Conservation (phyloP, 2,888 invertebrate genomes). For the Myathropa florea region DNA sequence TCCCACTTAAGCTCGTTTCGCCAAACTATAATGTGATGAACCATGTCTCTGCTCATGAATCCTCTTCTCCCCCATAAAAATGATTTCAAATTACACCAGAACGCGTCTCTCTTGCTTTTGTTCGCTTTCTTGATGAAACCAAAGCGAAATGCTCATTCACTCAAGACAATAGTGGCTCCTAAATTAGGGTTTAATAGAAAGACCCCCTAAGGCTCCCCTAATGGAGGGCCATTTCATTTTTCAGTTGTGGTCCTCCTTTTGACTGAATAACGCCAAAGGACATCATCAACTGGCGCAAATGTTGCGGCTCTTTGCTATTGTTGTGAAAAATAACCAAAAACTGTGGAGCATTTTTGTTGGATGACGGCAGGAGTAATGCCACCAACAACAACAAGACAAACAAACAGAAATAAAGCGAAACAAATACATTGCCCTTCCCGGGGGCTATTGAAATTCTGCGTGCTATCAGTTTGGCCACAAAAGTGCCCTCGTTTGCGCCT, state of each 20-base stretch:
- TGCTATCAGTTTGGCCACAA: constrained; percentile 21
- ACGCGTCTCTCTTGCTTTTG: neutral
- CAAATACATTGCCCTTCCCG: neutral
- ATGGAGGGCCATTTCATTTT: constrained; percentile 11
- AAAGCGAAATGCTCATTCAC: constrained; percentile 11
- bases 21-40: neutral
- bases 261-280: neutral
- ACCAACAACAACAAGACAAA: neutral
- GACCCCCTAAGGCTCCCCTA: constrained; percentile 8
- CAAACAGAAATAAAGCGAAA: neutral
- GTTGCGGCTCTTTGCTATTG: neutral
- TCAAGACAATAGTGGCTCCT: constrained; percentile 5
- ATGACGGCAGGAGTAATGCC: neutral
- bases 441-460: constrained; percentile 15
- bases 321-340: neutral
- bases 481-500: constrained; percentile 1
- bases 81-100: neutral
- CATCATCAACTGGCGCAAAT: neutral
- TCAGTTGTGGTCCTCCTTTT: neutral
- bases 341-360: neutral
- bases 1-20: neutral
- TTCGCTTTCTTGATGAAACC: neutral
- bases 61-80: neutral
- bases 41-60: neutral
- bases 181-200: constrained; percentile 21